A percentile compares a stretch with the other conserved stretches of the same genome.
Conservation (phyloP, 2,113 vertebrate species). For the Sapajus apella region DNA sequence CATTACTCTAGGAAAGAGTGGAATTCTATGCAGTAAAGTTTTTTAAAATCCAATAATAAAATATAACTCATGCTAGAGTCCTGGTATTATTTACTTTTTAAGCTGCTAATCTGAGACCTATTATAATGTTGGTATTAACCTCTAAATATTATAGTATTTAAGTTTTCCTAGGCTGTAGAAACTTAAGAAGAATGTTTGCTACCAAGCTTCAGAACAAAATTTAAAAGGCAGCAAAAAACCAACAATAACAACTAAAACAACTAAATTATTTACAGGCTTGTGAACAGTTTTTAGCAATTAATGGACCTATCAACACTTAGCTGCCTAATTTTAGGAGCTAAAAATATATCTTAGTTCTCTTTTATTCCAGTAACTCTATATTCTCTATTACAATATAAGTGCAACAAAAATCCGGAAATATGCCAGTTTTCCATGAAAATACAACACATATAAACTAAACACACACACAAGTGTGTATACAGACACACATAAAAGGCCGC, state of each 20-base stretch:
- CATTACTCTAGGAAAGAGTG: not conserved
- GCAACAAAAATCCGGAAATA: conserved; percentile 41
- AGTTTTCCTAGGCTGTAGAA: not conserved
- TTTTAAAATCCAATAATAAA: conserved; percentile 39
- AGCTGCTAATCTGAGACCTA: conserved; percentile 14
- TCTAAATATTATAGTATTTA: conserved; percentile 46
- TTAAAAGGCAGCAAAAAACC: not conserved
- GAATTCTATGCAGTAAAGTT: not conserved
- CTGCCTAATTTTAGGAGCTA: conserved; percentile 25
- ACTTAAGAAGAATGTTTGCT: not conserved
- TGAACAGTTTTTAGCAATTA: not conserved
- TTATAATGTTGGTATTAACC: not conserved
- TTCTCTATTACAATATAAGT: not conserved
- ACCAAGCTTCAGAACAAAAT: conserved; percentile 14
- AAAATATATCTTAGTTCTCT: not conserved
- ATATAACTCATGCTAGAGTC: conserved; percentile 6
- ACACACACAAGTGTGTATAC: not conserved
- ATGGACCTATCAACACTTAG: not conserved
- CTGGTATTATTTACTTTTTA: conserved; percentile 38
- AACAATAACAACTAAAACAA: not conserved
- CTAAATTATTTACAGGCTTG: not conserved
- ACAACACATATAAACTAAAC: not conserved
- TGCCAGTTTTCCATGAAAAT: not conserved
- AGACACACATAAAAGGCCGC: not conserved
- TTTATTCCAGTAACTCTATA: not conserved